Conservation (phyloP, 2,888 invertebrate genomes). For the Poecilobothrus nobilitatus region DNA sequence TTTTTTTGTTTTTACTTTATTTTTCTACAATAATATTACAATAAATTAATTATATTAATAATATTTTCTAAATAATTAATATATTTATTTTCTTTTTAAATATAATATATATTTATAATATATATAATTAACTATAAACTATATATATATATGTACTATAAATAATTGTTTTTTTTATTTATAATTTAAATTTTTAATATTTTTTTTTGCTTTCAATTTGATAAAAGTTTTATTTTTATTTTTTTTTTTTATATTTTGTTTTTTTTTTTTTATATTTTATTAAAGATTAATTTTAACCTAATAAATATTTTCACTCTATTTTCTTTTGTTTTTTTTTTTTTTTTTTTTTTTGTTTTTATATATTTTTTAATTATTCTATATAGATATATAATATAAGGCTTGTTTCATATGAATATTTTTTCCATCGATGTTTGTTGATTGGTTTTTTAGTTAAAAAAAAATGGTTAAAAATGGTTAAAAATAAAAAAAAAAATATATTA, state of each 20-base stretch:
- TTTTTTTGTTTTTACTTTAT: no score
- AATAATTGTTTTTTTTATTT: background rate
- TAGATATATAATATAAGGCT: no score
- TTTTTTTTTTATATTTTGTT: no score
- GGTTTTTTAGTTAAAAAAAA: no score
- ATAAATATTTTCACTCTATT: slow-evolving; percentile 6
- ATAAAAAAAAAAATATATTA: no score
- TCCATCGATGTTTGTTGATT: no score
- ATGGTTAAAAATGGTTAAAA: no score
- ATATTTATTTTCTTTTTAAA: background rate
- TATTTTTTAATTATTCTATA: no score
- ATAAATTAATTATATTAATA: background rate
- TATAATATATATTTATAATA: background rate
- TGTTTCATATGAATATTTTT: no score
- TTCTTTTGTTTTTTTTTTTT: background rate
- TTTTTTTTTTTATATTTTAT: background rate
- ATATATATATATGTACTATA: background rate
- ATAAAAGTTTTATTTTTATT: background rate
- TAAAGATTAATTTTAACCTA: background rate
- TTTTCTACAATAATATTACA: background rate
- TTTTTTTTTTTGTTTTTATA: no score
- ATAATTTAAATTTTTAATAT: no score
- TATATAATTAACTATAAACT: slow-evolving; percentile 1
- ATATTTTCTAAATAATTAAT: background rate
- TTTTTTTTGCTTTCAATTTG: background rate